Percentiles rank a stretch among this genome's conserved stretches.
These are phyloP conservation scores for Leucosticte australis DNA, from an alignment of 2,113 vertebrate genomes.

Conservation along the genomic window DNA sequence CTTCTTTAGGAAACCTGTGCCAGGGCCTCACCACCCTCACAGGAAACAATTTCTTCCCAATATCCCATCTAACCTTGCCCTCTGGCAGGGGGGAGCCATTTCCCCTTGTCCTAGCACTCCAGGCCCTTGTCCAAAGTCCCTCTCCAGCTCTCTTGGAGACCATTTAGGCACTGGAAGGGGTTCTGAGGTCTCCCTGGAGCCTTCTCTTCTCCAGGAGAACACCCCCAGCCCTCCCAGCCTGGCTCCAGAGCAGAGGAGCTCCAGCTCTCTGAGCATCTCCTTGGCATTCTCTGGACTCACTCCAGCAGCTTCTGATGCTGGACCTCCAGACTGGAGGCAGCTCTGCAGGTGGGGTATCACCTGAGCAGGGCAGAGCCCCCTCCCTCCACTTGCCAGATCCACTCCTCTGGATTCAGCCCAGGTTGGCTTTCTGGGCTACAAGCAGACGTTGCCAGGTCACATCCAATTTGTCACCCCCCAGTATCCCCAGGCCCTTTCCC, in stretches of 20 bases:
- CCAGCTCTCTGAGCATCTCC: background rate
- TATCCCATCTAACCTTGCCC: background rate
- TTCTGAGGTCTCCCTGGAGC: background rate
- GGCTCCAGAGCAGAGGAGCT: background rate
- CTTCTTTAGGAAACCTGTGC: background rate
- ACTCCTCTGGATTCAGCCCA: too few species aligned
- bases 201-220: background rate
- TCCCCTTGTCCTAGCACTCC: rapidly evolving
- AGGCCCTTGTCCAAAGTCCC: background rate
- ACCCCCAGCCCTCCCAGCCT: background rate
- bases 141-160: background rate
- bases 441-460: background rate
- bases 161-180: background rate
- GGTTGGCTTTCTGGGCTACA: background rate
- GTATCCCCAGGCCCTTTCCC: background rate
- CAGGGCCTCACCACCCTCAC: background rate
- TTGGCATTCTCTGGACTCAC: background rate
- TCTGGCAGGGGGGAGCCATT: background rate
- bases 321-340: background rate
- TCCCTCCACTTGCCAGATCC: background rate
- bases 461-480: background rate
- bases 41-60: background rate
- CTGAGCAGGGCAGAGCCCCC: background rate
- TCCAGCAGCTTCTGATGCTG: background rate
- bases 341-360: background rate